Conservation (phyloP, 2,113 vertebrate genomes). For the Canis aureus region DNA sequence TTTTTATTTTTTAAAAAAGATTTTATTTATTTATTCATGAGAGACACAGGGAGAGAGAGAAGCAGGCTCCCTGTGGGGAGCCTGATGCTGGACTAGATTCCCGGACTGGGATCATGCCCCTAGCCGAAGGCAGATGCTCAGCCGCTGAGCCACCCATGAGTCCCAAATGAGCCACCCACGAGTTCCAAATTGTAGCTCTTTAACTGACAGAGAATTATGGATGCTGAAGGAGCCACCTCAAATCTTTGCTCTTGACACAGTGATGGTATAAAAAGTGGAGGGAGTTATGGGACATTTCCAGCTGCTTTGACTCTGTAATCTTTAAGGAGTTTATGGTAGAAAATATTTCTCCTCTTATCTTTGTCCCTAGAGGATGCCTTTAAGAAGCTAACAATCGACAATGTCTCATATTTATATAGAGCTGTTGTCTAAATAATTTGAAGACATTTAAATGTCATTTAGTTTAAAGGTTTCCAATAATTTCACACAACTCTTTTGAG, state of each 20-base stretch:
- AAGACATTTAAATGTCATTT: not conserved
- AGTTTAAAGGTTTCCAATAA: not conserved
- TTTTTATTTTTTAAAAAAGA: no score
- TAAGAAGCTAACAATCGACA: conserved; percentile 8
- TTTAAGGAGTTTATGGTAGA: not conserved
- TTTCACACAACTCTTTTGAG: not conserved
- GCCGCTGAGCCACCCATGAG: no score
- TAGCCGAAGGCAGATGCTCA: no score
- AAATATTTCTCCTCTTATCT: conserved; percentile 35
- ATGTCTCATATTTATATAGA: not conserved
- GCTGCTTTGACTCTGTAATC: not conserved
- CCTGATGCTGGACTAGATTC: no score
- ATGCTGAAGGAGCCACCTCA: not conserved
- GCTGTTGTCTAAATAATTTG: not conserved
- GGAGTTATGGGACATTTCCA: not conserved
- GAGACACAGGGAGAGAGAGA: no score
- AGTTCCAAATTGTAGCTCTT: not conserved
- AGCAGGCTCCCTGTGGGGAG: no score
- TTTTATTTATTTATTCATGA: no score
- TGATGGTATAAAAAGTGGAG: not conserved
- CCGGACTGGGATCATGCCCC: no score
- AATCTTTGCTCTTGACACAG: not conserved
- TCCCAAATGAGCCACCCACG: no score
- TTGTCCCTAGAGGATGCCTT: not conserved
- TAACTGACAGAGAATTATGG: not conserved